phyloP scores from a whole-genome alignment of 2,888 invertebrate genomes.

The Eupithecia vulgata region DNA sequence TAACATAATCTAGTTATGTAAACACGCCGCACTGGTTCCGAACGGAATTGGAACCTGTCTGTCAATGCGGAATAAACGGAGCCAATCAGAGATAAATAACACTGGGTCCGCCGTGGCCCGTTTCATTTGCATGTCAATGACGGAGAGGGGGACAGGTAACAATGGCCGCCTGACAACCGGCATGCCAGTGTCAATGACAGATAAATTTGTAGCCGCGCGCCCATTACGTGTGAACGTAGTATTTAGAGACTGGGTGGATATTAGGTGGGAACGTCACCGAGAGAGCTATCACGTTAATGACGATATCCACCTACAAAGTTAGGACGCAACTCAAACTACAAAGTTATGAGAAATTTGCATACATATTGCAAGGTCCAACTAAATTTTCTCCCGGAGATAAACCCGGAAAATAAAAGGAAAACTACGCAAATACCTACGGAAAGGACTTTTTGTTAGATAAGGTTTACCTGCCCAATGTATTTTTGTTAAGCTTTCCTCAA shows the following conservation, averaged over 20 bases:
- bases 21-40: conserved; percentile 61
- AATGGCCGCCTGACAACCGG: conserved; percentile 70
- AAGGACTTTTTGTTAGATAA: conserved; percentile 33
- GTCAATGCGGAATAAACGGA: conserved; percentile 79
- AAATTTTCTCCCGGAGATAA: conserved; percentile 27
- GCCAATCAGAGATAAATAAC: conserved; percentile 83
- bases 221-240: conserved; percentile 42
- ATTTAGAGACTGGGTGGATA: conserved; percentile 40
- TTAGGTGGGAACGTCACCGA: conserved; percentile 41
- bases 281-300: conserved; percentile 23
- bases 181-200: conserved; percentile 47
- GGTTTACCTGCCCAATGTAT: conserved; percentile 42
- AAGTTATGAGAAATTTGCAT: conserved; percentile 29
- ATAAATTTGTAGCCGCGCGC: conserved; percentile 40
- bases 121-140: conserved; percentile 82
- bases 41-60: conserved; percentile 76
- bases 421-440: conserved; percentile 32
- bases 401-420: conserved; percentile 36
- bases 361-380: conserved; percentile 25
- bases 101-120: conserved; percentile 71
- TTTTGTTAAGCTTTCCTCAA: conserved; percentile 40
- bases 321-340: conserved; percentile 24
- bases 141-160: conserved; percentile 56
- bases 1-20: conserved; percentile 70
- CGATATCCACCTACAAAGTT: conserved; percentile 20